Conservation (phyloP, 1,140 invertebrate species). For the Aethina tumida region DNA sequence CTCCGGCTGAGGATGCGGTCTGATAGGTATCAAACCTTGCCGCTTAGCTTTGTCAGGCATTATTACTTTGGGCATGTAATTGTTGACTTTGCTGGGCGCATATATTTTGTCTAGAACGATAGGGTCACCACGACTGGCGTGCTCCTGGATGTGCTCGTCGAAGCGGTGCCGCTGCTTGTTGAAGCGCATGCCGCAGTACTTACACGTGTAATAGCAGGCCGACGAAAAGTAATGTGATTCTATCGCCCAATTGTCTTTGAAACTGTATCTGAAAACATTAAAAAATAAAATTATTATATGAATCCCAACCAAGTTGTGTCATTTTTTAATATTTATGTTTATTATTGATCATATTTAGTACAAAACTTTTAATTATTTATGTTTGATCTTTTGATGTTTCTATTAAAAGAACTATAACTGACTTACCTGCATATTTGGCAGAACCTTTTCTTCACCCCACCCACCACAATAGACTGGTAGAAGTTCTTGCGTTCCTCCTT, state of each 20-base stretch:
- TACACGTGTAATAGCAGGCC: constrained; percentile 31
- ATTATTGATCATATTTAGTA: too few species aligned
- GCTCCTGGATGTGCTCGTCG: constrained; percentile 27
- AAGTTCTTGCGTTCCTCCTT: constrained; percentile 28
- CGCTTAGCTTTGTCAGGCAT: constrained; percentile 15
- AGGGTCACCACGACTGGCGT: constrained; percentile 23
- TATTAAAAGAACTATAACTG: too few species aligned
- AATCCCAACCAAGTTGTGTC: too few species aligned
- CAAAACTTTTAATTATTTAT: too few species aligned
- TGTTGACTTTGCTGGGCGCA: constrained; percentile 26
- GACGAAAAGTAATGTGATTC: constrained; percentile 32
- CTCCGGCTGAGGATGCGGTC: constrained; percentile 7
- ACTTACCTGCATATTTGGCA: constrained; percentile 28
- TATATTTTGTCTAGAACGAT: constrained; percentile 29
- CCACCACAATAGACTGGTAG: constrained; percentile 27
- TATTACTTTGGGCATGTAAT: constrained; percentile 23
- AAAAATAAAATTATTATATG: too few species aligned
- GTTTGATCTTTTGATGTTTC: too few species aligned
- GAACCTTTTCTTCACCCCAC: constrained; percentile 31
- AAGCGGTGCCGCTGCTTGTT: constrained; percentile 32
- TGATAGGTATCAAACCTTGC: constrained; percentile 8
- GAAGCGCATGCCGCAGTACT: constrained; percentile 33
- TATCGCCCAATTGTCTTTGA: constrained; percentile 36
- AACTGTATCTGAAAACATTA: constrained; percentile 27
- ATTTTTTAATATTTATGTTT: too few species aligned